phyloP scores from a whole-genome alignment of 2,113 vertebrate genomes.

The Bujurquina vittata region DNA sequence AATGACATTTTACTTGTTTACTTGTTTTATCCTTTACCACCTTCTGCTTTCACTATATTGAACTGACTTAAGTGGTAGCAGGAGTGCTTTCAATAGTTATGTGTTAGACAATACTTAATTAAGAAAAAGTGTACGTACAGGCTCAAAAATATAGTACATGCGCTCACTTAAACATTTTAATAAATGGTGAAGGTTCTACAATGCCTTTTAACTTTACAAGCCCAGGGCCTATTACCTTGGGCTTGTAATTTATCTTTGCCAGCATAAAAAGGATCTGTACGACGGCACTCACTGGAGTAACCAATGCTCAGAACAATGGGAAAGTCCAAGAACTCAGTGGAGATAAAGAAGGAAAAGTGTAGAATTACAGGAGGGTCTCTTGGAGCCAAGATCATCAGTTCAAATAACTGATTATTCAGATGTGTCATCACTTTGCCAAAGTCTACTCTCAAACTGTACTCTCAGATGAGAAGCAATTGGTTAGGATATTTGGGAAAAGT shows the following conservation, averaged over 20 bases:
- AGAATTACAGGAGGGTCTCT: too few species aligned
- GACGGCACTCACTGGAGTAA: not conserved
- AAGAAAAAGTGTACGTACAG: not conserved
- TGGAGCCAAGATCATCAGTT: not conserved
- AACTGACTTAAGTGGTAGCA: not conserved
- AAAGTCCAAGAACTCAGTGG: not conserved
- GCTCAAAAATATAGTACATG: not conserved
- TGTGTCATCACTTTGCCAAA: not conserved
- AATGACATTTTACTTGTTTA: not conserved
- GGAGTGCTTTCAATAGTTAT: not conserved
- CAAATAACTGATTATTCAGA: not conserved
- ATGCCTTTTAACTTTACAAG: not conserved
- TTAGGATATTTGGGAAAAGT: too few species aligned
- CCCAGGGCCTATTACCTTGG: not conserved
- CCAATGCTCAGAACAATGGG: not conserved
- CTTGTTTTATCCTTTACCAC: not conserved
- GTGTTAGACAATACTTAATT: not conserved
- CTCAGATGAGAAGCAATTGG: too few species aligned
- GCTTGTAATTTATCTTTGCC: too few species aligned
- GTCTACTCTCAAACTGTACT: not conserved
- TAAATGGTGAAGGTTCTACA: not conserved
- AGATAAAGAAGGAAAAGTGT: not conserved
- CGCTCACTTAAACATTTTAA: not conserved
- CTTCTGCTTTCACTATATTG: not conserved
- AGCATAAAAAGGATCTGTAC: not conserved